Evolutionary conservation across 2,888 invertebrate species (phyloP), one percentile per base, ranked within the genome.

Genomic region (Latheticus oryzae): DNA sequence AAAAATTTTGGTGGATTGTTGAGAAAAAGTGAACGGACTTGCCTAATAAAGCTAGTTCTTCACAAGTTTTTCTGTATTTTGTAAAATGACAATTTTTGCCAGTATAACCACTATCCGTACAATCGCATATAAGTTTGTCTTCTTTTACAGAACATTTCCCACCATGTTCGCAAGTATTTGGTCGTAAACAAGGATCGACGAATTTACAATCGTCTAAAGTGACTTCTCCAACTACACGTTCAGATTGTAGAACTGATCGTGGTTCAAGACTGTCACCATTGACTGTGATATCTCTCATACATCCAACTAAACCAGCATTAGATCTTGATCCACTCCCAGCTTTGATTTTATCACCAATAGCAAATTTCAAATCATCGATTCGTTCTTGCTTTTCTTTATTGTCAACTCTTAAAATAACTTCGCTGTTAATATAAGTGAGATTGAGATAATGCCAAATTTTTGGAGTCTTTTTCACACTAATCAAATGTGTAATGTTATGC

Each of bases 21-120:
- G 3, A 37, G 5, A 5, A 38, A 38, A 38, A 38, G 13, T 38
- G 21, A 38, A n/a, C 2, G 12, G 8, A 42, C 7, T 5, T 15
- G 76, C 78, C 95, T 8, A 95, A 80, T 3, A 95, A 81, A 0
- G 94, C 95, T 53, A 96, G 76, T 72, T 95, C 95, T 78, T 96
- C 95, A 75, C 96, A 97, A 0, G 95, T 95, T 73, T 93, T 90
- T 62, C 93, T 86, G 73, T 92, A 93, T 55, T 91, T 87, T 1
- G 96, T 95, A 69, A 97, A 97, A 75, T 96, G 96, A 70, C 97
- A 97, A 73, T 95, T 95, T 73, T 92, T 91, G 5, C 97, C 97
- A 33, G 91, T 91, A 73, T 96, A 97, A 0, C 94, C 94, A 2
- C 94, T 95, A 62, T 88, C 90, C 30, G 88, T 87, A 77, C 96